Conservation (phyloP, 2,113 vertebrate species). For the Phasianus colchicus region DNA sequence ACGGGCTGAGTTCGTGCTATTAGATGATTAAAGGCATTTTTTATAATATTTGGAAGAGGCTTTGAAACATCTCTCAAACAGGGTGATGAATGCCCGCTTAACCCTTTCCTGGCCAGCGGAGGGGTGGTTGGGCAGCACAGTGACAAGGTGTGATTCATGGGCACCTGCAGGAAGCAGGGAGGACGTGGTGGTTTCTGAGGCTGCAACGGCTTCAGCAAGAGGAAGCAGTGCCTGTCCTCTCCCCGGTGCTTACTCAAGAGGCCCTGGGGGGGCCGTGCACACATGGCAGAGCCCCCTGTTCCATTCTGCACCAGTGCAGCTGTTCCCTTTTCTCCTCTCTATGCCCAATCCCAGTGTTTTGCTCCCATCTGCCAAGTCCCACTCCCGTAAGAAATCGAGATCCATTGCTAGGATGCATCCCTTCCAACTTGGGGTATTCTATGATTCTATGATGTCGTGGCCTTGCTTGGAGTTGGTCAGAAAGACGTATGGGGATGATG, state of each 20-base stretch:
- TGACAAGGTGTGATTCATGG: constrained; percentile 78
- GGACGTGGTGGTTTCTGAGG: constrained; percentile 73
- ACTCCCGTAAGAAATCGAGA: background rate
- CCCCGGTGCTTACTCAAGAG: constrained; percentile 11
- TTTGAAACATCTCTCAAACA: constrained; percentile 69
- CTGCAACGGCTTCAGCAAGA: constrained; percentile 68
- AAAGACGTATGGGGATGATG: background rate
- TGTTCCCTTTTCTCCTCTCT: background rate
- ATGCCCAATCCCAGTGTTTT: rapidly evolving
- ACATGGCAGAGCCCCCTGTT: background rate
- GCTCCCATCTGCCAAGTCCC: background rate
- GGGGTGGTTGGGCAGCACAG: constrained; percentile 45
- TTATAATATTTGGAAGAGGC: constrained; percentile 78
- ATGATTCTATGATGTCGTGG: too few relatives aligned
- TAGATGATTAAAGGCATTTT: constrained; percentile 79
- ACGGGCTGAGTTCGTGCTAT: constrained; percentile 61
- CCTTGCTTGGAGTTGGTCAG: background rate
- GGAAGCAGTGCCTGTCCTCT: constrained; percentile 51
- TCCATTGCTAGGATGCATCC: background rate
- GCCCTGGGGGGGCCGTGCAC: background rate
- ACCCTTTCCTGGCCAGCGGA: constrained; percentile 13
- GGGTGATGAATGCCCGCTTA: constrained; percentile 66
- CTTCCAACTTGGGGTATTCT: too few relatives aligned
- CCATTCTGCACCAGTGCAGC: background rate
- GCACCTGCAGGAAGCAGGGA: constrained; percentile 76